These are phyloP conservation scores for Macrotis lagotis DNA, from an alignment of 2,113 vertebrate genomes.

Conservation along the genomic window DNA sequence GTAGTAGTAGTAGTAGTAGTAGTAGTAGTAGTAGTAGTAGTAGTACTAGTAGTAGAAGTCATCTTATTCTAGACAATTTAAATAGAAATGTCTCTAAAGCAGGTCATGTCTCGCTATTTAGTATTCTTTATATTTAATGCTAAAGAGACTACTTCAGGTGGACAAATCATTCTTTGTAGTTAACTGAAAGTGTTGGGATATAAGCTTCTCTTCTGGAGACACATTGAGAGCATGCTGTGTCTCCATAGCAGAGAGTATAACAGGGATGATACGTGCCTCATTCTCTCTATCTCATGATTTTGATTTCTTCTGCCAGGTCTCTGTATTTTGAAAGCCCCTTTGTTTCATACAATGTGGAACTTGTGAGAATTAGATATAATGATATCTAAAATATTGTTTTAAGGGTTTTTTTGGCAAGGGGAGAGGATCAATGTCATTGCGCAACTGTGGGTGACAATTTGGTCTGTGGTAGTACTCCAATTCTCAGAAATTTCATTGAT, in stretches of 20 bases:
- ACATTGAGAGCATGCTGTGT: not conserved
- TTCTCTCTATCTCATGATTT: not conserved
- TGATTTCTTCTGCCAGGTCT: not conserved
- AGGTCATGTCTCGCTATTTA: not conserved
- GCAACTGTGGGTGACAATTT: not conserved
- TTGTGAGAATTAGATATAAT: not conserved
- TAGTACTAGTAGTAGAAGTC: not conserved
- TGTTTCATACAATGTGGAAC: not conserved
- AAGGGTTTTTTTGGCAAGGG: not conserved
- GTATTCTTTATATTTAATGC: not conserved
- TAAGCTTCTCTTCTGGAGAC: not conserved
- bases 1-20: not conserved
- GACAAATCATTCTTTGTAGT: not conserved
- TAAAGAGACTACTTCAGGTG: not conserved
- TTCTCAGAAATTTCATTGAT: not conserved
- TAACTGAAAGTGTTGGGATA: not conserved
- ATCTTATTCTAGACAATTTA: not conserved
- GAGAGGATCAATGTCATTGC: not conserved
- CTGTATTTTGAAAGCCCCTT: not conserved
- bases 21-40: not conserved
- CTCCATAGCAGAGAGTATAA: not conserved
- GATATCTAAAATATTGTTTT: not conserved
- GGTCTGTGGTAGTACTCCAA: not conserved
- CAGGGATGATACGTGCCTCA: not conserved
- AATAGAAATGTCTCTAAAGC: not conserved